These are phyloP conservation scores for Hippocampus zosterae DNA, from an alignment of 2,113 vertebrate species.

Conservation along the genomic window DNA sequence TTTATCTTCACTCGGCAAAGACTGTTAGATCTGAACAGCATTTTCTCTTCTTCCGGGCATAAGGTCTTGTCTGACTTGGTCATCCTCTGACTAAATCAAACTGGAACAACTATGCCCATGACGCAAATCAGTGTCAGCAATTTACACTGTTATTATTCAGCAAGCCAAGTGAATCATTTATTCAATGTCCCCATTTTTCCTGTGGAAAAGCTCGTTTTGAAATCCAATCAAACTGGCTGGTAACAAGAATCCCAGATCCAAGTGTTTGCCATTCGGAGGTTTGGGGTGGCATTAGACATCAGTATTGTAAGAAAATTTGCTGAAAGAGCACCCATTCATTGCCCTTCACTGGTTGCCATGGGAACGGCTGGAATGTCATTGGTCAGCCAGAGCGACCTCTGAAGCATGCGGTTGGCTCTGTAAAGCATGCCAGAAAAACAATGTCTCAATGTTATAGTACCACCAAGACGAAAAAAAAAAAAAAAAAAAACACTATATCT, in stretches of 20 bases:
- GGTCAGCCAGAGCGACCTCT: conserved; percentile 59
- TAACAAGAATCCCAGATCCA: no score
- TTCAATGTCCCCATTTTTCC: no score
- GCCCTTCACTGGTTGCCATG: conserved; percentile 57
- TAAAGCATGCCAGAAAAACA: conserved; percentile 55
- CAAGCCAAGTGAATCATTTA: background rate
- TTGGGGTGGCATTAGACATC: no score
- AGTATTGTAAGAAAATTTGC: no score
- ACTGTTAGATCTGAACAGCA: background rate
- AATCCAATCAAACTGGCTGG: no score
- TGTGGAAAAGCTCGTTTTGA: no score
- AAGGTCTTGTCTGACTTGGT: background rate
- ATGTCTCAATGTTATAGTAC: conserved; percentile 54
- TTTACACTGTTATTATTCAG: background rate
- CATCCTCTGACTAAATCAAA: background rate
- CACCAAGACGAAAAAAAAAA: conserved; percentile 17
- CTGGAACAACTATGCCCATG: background rate
- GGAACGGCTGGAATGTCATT: conserved; percentile 69
- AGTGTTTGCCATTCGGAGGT: no score
- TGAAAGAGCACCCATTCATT: conserved; percentile 4
- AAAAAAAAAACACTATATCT: background rate
- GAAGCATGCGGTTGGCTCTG: conserved; percentile 61
- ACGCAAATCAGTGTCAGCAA: background rate
- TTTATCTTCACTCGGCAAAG: background rate
- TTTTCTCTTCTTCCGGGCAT: background rate